phyloP scores from a whole-genome alignment of 2,888 invertebrate species.

The Pammene fasciana region DNA sequence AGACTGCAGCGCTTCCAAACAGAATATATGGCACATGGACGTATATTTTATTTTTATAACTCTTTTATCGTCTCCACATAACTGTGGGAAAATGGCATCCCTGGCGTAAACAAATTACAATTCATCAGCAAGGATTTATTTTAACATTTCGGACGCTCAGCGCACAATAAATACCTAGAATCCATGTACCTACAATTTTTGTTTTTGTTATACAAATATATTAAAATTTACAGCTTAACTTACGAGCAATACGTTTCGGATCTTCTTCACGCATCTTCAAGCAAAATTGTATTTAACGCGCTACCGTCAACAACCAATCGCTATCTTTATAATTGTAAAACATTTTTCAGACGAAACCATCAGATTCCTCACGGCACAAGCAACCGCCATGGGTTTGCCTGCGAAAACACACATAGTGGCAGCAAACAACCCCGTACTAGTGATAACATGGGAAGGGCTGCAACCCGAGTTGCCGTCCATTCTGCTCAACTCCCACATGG shows the following conservation, averaged over 20 bases:
- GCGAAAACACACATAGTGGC: conserved; percentile 83
- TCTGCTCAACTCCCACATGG: conserved; percentile 97
- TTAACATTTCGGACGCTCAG: neutral
- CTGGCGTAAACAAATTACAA: neutral
- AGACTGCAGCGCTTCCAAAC: no score
- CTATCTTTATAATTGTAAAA: neutral
- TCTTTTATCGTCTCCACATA: conserved; percentile 39
- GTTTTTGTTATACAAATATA: no score
- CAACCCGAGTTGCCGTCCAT: conserved; percentile 88
- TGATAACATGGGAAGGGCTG: conserved; percentile 92
- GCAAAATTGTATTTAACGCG: no score
- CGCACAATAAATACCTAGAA: no score
- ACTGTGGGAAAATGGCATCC: neutral
- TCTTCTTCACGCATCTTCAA: neutral
- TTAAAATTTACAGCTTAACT: no score
- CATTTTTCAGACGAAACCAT: conserved; percentile 86
- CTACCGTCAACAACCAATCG: no score
- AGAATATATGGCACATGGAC: no score
- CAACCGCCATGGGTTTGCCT: conserved; percentile 86
- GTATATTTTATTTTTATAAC: no score
- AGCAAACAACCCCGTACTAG: conserved; percentile 89
- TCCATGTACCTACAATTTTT: no score
- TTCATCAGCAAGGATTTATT: neutral
- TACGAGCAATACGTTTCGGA: no score
- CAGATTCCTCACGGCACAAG: conserved; percentile 88